A percentile compares a stretch with the other conserved stretches of the same genome.
Evolutionary conservation across 2,888 invertebrate species (phyloP).

Genomic region (Zele albiditarsus): DNA sequence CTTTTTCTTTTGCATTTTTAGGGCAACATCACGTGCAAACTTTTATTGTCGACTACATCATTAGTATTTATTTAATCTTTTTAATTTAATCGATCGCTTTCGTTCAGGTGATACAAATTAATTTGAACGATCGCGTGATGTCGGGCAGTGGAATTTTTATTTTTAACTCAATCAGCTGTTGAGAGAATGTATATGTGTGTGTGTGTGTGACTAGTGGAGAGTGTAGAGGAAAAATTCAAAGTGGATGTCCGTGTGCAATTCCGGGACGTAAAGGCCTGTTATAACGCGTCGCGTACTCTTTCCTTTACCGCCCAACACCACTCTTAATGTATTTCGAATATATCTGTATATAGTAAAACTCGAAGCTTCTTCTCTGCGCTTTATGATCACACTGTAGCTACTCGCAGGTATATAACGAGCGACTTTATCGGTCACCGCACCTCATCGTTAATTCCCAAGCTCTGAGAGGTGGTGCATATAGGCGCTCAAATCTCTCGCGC

Average conservation of each 20-base stretch:
- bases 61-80: background rate
- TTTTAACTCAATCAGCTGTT: conserved; percentile 22
- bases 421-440: conserved; percentile 54
- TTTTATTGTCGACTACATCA: background rate
- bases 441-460: conserved; percentile 48
- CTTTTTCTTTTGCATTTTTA: background rate
- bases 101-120: conserved; percentile 5
- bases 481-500: conserved; percentile 13
- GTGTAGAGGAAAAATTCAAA: background rate
- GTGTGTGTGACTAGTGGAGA: background rate
- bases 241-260: background rate
- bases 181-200: background rate
- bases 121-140: conserved; percentile 44
- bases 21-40: background rate
- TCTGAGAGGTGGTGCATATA: background rate
- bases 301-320: background rate
- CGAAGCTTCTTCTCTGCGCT: conserved; percentile 38
- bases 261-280: background rate
- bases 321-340: background rate
- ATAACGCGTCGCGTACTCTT: conserved; percentile 6
- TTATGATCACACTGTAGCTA: conserved; percentile 47
- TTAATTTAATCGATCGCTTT: background rate
- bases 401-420: conserved; percentile 48
- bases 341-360: background rate
- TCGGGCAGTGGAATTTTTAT: conserved; percentile 47